Evolutionary conservation across 2,888 invertebrate genomes (phyloP).

Genomic region (Cistogaster globosa): DNA sequence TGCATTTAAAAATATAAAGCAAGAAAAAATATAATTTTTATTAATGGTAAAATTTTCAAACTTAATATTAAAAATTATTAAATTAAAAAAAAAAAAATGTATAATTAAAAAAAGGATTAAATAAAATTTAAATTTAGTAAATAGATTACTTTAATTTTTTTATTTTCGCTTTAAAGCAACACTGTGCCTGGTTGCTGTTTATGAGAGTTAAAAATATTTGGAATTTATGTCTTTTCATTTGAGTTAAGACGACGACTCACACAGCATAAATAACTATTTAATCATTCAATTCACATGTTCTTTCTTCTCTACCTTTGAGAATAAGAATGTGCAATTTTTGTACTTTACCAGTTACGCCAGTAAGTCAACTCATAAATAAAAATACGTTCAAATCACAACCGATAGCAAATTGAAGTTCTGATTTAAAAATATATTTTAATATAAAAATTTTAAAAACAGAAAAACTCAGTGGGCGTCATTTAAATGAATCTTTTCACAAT

Average conservation of each 20-base stretch:
- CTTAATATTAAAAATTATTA: not conserved
- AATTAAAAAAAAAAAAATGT: no score
- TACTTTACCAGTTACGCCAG: not conserved
- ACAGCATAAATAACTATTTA: slow-evolving; percentile 54
- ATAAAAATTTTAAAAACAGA: not conserved
- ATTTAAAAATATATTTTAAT: not conserved
- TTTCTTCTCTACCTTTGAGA: slow-evolving; percentile 4
- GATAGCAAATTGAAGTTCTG: not conserved
- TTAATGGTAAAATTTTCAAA: not conserved
- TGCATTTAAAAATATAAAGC: not conserved
- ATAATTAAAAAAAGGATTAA: no score
- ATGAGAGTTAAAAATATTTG: slow-evolving; percentile 47
- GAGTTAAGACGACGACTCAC: slow-evolving; percentile 45
- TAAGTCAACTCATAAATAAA: not conserved
- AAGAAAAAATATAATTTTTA: not conserved
- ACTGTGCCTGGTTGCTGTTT: slow-evolving; percentile 28
- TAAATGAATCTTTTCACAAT: no score
- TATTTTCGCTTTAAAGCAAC: not conserved
- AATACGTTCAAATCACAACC: not conserved
- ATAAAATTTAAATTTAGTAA: no score
- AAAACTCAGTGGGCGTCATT: no score
- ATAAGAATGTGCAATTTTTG: slow-evolving; percentile 9
- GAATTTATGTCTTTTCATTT: slow-evolving; percentile 30
- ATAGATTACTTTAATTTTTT: not conserved
- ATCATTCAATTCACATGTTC: slow-evolving; percentile 66